Conservation (phyloP, 92 coral and sea anemone genomes). For the Bergia puertoricense region DNA sequence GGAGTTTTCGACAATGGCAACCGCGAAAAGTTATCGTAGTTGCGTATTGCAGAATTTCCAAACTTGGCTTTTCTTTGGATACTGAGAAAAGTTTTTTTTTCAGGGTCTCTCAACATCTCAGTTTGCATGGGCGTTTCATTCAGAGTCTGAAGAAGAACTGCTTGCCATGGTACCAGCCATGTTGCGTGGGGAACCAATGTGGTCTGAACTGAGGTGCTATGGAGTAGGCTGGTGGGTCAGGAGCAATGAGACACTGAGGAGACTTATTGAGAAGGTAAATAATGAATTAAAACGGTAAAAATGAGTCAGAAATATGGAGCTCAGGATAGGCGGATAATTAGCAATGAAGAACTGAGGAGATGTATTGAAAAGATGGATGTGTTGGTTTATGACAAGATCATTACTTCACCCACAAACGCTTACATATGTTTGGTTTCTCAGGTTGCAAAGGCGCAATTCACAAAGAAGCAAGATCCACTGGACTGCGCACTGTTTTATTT, state of each 20-base stretch:
- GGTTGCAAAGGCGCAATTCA: conserved; percentile 95
- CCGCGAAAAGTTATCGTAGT: neutral
- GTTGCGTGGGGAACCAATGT: conserved; percentile 90
- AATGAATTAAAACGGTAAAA: neutral
- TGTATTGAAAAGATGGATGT: conserved; percentile 63
- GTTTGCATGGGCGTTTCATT: conserved; percentile 98
- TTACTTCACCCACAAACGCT: too few relatives aligned
- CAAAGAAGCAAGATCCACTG: conserved; percentile 88
- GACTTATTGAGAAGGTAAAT: conserved; percentile 87
- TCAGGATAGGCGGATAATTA: conserved; percentile 96
- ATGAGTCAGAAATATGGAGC: conserved; percentile 76
- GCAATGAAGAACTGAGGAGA: conserved; percentile 80
- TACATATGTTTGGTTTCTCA: neutral
- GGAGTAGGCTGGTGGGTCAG: conserved; percentile 99
- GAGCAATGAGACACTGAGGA: conserved; percentile 86
- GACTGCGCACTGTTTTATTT: conserved; percentile 95
- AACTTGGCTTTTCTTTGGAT: neutral
- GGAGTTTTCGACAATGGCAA: too few relatives aligned
- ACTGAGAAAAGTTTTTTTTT: neutral
- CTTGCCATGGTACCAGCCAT: conserved; percentile 97
- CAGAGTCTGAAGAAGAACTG: conserved; percentile 94
- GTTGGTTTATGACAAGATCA: neutral
- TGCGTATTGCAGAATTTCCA: neutral
- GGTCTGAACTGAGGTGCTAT: conserved; percentile 90
- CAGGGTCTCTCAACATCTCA: conserved; percentile 93